Conservation (phyloP, 2,888 invertebrate genomes). For the Pecten maximus region DNA sequence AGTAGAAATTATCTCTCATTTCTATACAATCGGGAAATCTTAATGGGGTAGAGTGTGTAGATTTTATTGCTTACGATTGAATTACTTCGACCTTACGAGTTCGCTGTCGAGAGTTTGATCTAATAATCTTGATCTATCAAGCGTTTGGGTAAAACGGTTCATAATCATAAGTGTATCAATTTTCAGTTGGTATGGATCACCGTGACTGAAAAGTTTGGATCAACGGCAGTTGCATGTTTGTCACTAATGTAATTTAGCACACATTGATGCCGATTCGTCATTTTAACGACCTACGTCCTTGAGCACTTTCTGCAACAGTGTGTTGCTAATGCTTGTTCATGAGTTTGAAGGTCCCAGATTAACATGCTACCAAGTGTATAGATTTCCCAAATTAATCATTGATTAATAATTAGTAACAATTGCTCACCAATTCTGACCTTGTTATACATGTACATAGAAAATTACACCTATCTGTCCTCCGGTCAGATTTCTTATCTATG, state of each 20-base stretch:
- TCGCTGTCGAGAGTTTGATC: conserved; percentile 12
- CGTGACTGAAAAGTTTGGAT: neutral
- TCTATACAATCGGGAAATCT: neutral
- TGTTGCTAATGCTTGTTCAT: neutral
- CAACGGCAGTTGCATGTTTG: neutral
- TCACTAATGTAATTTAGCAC: neutral
- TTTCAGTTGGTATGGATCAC: conserved; percentile 19
- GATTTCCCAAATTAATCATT: neutral
- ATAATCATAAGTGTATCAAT: conserved; percentile 25
- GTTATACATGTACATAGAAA: neutral
- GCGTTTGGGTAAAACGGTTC: conserved; percentile 2
- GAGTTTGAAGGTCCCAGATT: neutral
- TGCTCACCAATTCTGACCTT: neutral
- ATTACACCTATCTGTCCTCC: neutral
- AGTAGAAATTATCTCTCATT: neutral
- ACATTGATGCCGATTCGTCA: neutral
- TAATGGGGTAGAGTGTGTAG: neutral
- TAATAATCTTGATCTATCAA: conserved; percentile 35
- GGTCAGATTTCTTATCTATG: neutral
- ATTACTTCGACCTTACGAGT: neutral
- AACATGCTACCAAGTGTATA: neutral
- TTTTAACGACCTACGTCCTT: neutral
- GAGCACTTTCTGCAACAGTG: conserved; percentile 24
- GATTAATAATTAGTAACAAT: neutral
- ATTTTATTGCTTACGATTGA: conserved; percentile 20